Evolutionary conservation across 2,113 vertebrate genomes (phyloP), one percentile per base, ranked within the genome.

Genomic region (Eptatretus burgeri): DNA sequence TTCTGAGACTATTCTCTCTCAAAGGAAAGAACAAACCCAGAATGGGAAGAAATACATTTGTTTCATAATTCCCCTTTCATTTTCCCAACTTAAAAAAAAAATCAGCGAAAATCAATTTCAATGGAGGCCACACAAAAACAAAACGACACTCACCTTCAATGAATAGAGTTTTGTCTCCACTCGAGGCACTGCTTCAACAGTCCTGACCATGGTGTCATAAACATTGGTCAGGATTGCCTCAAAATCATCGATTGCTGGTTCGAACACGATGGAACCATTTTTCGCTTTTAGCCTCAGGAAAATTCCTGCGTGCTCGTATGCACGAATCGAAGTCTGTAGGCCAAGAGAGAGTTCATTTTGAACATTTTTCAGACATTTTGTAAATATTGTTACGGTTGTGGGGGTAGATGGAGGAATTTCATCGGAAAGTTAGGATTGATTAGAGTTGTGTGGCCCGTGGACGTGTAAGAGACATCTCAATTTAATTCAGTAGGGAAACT

Each of bases 101-200:
- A n/a, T n/a, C 19, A 17, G 56, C n/a, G 19, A 20, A 60, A 10
- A 20, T 10, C n/a, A 60, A 17, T 60, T n/a, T 11, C n/a, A 17
- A 17, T 10, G 9, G 56, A 60, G 9, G 56, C 56, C n/a, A 13
- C 19, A 60, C 56, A 60, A 10, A 60, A 17, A 60, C 53, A 60
- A 60, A n/a, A 10, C 9, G 2, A 11, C 64, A 69, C 78, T 82
- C 76, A 89, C 86, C 82, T 73, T 77, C 10, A 82, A 74, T 51
- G 75, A 71, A 72, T 76, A 83, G 10, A 88, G 69, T 67, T 76
- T 77, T 62, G 77, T 82, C 70, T 93, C 85, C 20, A 85, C 72
- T 66, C 82, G 78, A 66, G 82, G 83, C 53, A 88, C 69, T 63
- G 72, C 65, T 66, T 71, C 76, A 63, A 82, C 66, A 51, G 80